Evolutionary conservation across 2,888 invertebrate genomes (phyloP).

Genomic region (Hydropsyche betteni): DNA sequence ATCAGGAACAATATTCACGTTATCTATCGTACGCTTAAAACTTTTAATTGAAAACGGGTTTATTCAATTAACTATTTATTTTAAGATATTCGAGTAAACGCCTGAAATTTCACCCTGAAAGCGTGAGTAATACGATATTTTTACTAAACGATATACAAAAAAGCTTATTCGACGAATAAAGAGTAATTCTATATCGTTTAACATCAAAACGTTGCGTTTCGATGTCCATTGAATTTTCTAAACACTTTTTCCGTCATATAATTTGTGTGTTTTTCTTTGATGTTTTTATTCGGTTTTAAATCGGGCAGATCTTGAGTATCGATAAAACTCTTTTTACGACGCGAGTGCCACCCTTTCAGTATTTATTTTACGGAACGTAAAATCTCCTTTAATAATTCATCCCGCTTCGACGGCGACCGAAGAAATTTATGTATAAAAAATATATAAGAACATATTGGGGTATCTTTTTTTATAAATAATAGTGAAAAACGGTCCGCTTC

Average conservation of each 20-base stretch:
- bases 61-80: too few species aligned
- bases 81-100: too few species aligned
- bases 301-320: too few species aligned
- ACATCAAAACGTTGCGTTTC: neutral
- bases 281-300: slow-evolving; percentile 5
- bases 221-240: neutral
- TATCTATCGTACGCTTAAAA: neutral
- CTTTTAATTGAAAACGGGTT: too few species aligned
- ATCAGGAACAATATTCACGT: slow-evolving; percentile 20
- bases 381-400: slow-evolving; percentile 38
- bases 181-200: neutral
- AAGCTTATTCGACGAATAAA: neutral
- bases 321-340: neutral
- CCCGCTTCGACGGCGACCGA: slow-evolving; percentile 11
- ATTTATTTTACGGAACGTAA: slow-evolving; percentile 28
- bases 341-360: neutral
- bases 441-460: neutral
- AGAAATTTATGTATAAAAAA: slow-evolving; percentile 10
- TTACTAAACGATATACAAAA: neutral
- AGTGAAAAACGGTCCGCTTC: neutral
- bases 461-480: slow-evolving; percentile 20
- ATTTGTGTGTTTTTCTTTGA: neutral
- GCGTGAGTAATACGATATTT: too few species aligned
- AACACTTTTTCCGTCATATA: neutral
- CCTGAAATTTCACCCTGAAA: too few species aligned